Base-by-base conservation (phyloP, 2,797 vertebrate species). In the Periparus ater region DNA sequence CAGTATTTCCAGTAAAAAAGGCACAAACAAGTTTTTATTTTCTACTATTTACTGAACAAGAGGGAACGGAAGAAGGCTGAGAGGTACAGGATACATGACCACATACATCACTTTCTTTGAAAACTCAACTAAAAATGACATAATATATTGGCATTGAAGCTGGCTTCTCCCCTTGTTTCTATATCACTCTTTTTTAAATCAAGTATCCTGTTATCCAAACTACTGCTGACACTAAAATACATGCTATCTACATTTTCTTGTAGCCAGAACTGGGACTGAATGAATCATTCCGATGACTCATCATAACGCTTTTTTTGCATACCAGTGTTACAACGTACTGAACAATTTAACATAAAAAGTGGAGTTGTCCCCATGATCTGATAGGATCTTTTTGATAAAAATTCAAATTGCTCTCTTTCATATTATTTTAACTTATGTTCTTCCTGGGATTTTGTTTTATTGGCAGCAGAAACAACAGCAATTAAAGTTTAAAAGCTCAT, bases 271-370 rank as follows among this genome's bases (percentile, higher is more conserved):
- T 90, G 40, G 72, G 50, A 80, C 55, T 68, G 88, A 83, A 95
- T 97, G 95, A 97, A 77, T 97, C 96, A 96, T 68, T 92, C 80
- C 29, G 76, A 60, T 97, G 96, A 97, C 62, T 97, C 95, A 97
- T 89, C 91, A 95, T 57, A 94, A 91, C 42, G 77, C 38, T 51
- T 94, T 89, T 95, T 95, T 93, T 95, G 61, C 48, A 91, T 67
- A 88, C 54, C 30, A 53, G 21, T 84, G 17, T 82, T 89, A 86
- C 65, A 91, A 74, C 27, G 32, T 77, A 74, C 53, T 34, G 54
- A 85, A 82, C 11, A 26, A 76, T 91, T 91, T 76, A 93, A 95
- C 81, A 61, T 51, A 81, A 95, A 91, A 89, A 91, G 58, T 90
- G n/a, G 50, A 63, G 21, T 50, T 78, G 7, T 82, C 54, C 57